Base-by-base conservation (phyloP, 2,797 vertebrate species). In the Micromesistius poutassou region DNA sequence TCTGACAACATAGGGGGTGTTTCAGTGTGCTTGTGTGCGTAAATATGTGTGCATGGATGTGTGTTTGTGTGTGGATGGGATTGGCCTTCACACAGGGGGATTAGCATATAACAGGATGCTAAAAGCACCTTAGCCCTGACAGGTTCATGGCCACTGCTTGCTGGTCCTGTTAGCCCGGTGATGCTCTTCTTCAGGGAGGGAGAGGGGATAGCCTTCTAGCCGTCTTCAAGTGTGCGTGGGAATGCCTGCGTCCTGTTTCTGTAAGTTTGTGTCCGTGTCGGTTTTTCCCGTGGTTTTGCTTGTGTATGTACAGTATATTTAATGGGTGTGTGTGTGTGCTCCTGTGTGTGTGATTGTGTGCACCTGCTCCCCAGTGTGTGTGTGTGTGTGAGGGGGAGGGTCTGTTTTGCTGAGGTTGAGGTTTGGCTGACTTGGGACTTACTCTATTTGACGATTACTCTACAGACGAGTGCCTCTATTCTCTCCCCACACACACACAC, bases 391-490 rank as follows among this genome's bases (percentile, higher is more conserved):
- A 9, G 8, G 3, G 62, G 9, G 25, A 66, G n/a, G 9, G 62
- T 10, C 7, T 66, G 62, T 66, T 66, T 66, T 66, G 62, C 73
- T 36, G 81, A 71, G 74, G 84, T 81, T 80, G 77, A 82, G 81
- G 83, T 86, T 84, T 80, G 82, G 77, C 87, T 90, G 84, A 84
- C 86, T 76, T 76, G 82, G 82, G 83, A 92, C 88, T 89, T 83
- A 84, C 84, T 92, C 87, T 85, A 90, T 93, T 92, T n/a, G n/a
- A n/a, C n/a, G n/a, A n/a, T n/a, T n/a, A n/a, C n/a, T n/a, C 91
- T 91, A 90, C 89, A 90, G 86, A 85, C 76, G 82, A 93, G 88
- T 89, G 89, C 85, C 68, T 87, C 87, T 82, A 82, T 87, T 80
- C 79, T 83, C 68, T 84, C 75, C 79, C 38, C 33, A 73, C 72